phyloP scores from a whole-genome alignment of 2,797 vertebrate genomes.

The Phyllotis vaccarum region DNA sequence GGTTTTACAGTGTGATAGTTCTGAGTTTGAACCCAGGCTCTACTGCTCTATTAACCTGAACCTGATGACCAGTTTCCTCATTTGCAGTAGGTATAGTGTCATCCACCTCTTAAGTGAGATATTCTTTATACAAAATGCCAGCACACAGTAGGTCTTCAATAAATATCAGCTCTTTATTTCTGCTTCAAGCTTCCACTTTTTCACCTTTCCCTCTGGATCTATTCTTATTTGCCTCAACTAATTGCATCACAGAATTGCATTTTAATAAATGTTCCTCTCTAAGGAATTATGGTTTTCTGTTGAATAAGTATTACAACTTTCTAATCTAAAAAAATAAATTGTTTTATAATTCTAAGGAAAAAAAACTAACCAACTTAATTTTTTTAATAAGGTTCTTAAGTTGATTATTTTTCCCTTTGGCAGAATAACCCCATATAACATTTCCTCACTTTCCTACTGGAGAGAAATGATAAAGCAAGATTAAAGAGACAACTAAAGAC shows the following conservation, averaged over 20 bases:
- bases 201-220: not conserved
- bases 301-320: conserved; percentile 20
- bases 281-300: not conserved
- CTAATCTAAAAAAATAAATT: conserved; percentile 54
- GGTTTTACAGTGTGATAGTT: not conserved
- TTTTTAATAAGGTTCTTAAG: not conserved
- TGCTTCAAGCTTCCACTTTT: not conserved
- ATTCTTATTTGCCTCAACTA: not conserved
- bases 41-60: not conserved
- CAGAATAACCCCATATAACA: not conserved
- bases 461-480: conserved; percentile 1
- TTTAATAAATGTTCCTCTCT: conserved; percentile 30
- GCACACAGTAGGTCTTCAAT: not conserved
- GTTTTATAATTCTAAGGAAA: conserved; percentile 43
- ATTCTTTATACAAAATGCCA: not conserved
- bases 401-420: not conserved
- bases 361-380: not conserved
- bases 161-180: not conserved
- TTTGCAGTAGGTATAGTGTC: not conserved
- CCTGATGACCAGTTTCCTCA: conserved; percentile 3
- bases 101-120: not conserved
- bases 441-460: conserved; percentile 11
- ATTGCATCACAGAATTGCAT: not conserved
- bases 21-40: conserved; percentile 22
- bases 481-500: not conserved